Evolutionary conservation across 1,140 invertebrate genomes (phyloP), one percentile per base, ranked within the genome.

Genomic region (Drosophila elegans): DNA sequence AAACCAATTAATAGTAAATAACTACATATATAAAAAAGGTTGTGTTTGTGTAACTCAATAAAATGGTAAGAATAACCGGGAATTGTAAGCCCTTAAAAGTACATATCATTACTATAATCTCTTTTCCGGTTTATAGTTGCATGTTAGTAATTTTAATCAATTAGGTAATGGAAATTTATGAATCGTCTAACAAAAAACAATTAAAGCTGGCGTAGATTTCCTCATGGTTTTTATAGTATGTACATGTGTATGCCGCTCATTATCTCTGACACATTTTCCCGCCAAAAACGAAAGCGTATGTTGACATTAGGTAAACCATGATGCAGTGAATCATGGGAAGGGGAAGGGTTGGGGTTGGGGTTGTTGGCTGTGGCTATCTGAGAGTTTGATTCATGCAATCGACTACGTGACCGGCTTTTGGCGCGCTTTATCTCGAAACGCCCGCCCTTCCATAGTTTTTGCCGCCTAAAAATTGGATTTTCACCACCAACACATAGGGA

Each of bases 341-440:
- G 7, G 38, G 7, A 52, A 45, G 29, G 29, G 60, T 7, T 10
- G 16, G 10, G 16, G 12, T 11, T 9, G 60, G 63, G 21, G 21
- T 61, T 46, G 42, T 34, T 39, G 16, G 9, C 12, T 25, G 11
- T 12, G 12, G 41, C n/a, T 64, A 56, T 46, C 39, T 51, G 29
- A 13, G 49, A 49, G 29, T 12, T 34, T 64, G 27, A 60, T 52
- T 56, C 55, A 62, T 81, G 63, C 39, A 74, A 85, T 78, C 34
- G 51, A 13, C 62, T 41, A 83, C 82, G 83, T 86, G 82, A 86
- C 61, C 39, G 13, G 61, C 52, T 64, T 86, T 88, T 84, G 66
- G 81, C 85, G 85, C 78, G 85, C 81, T 84, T 88, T 89, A 72
- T 78, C 53, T 46, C 3, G 21, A 48, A 62, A 49, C 55, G 52